phyloP scores from a whole-genome alignment of 1,140 invertebrate species.

The Colletes latitarsis region DNA sequence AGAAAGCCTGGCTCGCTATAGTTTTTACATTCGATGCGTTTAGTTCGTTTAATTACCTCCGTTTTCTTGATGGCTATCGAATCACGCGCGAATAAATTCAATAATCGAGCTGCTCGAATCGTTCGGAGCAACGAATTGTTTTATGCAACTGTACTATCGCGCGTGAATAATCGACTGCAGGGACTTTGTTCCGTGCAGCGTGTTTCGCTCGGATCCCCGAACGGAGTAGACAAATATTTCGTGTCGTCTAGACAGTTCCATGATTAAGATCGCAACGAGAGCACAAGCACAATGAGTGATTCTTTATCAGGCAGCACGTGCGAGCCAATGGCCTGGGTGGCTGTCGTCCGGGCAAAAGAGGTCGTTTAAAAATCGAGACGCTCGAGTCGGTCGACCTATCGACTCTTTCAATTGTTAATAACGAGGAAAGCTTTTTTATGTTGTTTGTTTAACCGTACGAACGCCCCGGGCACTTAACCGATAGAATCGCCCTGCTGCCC shows the following conservation, averaged over 20 bases:
- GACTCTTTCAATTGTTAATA: constrained; percentile 14
- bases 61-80: too few species aligned
- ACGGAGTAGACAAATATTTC: too few species aligned
- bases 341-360: neutral
- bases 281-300: neutral
- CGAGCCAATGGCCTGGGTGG: neutral
- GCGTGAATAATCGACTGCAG: neutral
- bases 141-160: too few species aligned
- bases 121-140: too few species aligned
- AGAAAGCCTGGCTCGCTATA: too few species aligned
- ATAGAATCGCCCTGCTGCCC: neutral
- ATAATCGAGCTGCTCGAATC: too few species aligned
- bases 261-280: neutral
- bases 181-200: neutral
- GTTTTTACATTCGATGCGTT: too few species aligned
- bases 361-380: constrained; percentile 9
- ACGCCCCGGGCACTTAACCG: neutral
- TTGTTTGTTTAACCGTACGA: constrained; percentile 6
- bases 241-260: neutral
- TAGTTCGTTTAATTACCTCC: too few species aligned
- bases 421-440: constrained; percentile 9
- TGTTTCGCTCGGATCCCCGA: neutral
- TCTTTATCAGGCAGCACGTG: constrained; percentile 6
- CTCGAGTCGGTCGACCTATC: constrained; percentile 6
- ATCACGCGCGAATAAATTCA: too few species aligned